phyloP scores from a whole-genome alignment of 2,797 vertebrate species.

The Alfaro cultratus region DNA sequence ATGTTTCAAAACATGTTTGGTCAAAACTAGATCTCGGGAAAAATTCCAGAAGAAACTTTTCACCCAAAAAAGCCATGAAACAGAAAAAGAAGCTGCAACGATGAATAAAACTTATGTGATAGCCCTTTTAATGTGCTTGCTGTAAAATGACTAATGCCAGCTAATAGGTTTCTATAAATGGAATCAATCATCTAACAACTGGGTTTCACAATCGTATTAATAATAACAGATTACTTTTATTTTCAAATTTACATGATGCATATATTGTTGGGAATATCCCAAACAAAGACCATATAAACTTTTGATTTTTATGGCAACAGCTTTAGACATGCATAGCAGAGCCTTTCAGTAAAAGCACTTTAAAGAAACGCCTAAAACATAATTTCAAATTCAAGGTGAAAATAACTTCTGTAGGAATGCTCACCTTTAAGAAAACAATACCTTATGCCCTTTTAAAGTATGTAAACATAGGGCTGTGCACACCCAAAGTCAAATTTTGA shows the following conservation, averaged over 20 bases:
- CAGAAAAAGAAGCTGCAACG: neutral
- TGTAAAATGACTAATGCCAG: neutral
- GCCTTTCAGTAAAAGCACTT: neutral
- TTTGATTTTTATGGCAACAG: neutral
- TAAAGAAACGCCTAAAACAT: neutral
- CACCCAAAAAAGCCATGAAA: neutral
- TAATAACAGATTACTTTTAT: neutral
- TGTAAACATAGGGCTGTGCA: neutral
- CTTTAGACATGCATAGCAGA: neutral
- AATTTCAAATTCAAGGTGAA: neutral
- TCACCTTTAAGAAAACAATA: neutral
- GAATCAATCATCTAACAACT: neutral
- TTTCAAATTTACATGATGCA: neutral
- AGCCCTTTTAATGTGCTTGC: neutral
- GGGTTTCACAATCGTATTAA: neutral
- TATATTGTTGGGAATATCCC: neutral
- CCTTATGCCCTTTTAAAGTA: neutral
- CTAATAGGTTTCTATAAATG: neutral
- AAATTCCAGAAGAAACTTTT: constrained; percentile 1
- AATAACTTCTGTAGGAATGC: no score
- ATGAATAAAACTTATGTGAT: neutral
- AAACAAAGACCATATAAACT: neutral
- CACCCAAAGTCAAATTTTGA: neutral
- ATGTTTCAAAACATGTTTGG: constrained; percentile 21
- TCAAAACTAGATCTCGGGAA: constrained; percentile 5